These are phyloP conservation scores for Datnioides undecimradiatus DNA, from an alignment of 2,113 vertebrate species.

Conservation along the genomic window DNA sequence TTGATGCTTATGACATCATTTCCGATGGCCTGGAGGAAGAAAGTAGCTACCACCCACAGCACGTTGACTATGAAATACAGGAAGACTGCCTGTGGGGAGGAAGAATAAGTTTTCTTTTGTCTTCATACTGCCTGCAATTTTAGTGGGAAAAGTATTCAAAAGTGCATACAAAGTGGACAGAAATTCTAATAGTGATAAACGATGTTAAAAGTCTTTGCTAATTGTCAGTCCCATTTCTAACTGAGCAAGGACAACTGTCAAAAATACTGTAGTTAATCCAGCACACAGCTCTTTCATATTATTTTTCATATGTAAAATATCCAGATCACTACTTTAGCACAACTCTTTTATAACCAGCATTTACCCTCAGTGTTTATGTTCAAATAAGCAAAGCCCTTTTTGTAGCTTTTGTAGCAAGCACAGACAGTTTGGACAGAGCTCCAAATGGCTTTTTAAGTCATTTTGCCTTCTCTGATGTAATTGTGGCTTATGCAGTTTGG, in stretches of 20 bases:
- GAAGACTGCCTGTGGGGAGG: slow-evolving; percentile 82
- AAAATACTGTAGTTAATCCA: no score
- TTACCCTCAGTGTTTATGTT: no score
- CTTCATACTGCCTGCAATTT: not conserved
- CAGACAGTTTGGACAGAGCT: no score
- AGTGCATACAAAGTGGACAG: not conserved
- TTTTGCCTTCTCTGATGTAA: not conserved
- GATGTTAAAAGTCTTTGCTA: no score
- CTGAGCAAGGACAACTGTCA: no score
- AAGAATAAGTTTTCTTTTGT: not conserved
- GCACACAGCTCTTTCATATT: no score
- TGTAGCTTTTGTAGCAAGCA: no score
- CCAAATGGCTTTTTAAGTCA: not conserved
- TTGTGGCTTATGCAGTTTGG: not conserved
- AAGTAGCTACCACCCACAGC: slow-evolving; percentile 88
- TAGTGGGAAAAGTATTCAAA: not conserved
- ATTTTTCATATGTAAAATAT: no score
- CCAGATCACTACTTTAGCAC: no score
- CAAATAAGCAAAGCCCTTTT: not conserved
- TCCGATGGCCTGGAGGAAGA: slow-evolving; percentile 86
- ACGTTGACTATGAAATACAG: slow-evolving; percentile 87
- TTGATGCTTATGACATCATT: slow-evolving; percentile 81
- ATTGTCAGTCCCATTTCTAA: no score
- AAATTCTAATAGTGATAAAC: not conserved
- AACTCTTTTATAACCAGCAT: no score